phyloP scores from a whole-genome alignment of 2,113 vertebrate genomes.

The Notothenia rossii region DNA sequence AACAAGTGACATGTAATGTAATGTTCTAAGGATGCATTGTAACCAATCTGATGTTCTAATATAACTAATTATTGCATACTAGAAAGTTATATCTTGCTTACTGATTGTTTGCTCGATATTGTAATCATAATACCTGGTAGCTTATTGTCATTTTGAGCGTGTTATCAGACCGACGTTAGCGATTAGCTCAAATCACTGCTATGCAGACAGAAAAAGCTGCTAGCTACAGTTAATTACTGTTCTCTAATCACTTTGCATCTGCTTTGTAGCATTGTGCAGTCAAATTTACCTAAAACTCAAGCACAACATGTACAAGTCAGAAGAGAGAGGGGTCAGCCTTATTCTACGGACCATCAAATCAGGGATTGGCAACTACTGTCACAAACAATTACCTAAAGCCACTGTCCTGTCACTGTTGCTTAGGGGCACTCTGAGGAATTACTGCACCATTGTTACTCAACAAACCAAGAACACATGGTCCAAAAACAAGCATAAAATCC shows the following conservation, averaged over 20 bases:
- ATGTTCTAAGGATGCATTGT: neutral
- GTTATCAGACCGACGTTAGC: neutral
- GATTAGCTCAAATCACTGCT: neutral
- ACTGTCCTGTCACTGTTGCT: constrained; percentile 34
- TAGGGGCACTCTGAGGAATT: constrained; percentile 48
- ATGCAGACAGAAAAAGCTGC: neutral
- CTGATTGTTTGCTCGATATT: neutral
- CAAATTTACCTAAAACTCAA: neutral
- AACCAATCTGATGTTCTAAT: too few relatives aligned
- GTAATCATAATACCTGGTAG: neutral
- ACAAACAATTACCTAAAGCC: constrained; percentile 62
- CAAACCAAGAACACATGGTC: constrained; percentile 2
- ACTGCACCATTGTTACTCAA: constrained; percentile 37
- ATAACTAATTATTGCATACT: neutral
- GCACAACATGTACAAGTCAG: neutral
- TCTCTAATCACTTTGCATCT: constrained; percentile 9
- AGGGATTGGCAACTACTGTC: constrained; percentile 42
- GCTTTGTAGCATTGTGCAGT: neutral
- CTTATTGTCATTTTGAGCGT: neutral
- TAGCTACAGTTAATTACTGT: constrained; percentile 7
- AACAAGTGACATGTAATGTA: too few relatives aligned
- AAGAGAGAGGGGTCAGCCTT: constrained; percentile 9
- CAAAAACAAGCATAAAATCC: constrained; percentile 23
- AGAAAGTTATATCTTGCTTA: too few relatives aligned
- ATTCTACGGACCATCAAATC: constrained; percentile 47